Evolutionary conservation across 1,140 invertebrate species (phyloP), one percentile per base, ranked within the genome.

Genomic region (Andrena cerasifolii): DNA sequence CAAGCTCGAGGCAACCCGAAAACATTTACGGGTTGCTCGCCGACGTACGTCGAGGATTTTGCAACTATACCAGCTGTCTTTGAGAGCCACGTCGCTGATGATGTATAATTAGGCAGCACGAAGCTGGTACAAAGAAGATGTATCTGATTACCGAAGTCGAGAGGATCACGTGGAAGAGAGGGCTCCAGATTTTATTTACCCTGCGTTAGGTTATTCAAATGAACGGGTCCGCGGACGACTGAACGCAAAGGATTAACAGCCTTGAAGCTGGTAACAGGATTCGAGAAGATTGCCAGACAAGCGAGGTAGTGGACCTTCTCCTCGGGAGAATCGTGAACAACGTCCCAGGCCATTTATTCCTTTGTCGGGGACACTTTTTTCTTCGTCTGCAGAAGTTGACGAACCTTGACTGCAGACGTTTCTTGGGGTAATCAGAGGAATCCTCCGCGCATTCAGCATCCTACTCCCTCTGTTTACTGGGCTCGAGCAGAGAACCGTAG

Each of bases 181-280:
- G 7, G 21, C 12, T 16, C 31, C 16, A 40, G n/a, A 36, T 53
- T 24, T 14, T 24, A 47, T 28, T 18, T 47, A 12, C 2, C 0
- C 14, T 21, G 16, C 5, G n/a, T 33, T 18, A 61, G 76, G 74
- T 79, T 82, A 82, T 79, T 82, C 75, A 68, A 79, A 82, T 67
- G 36, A 63, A 68, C 62, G 56, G 62, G 26, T 58, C 45, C 54
- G 36, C 68, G 43, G 49, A 36, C 40, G 59, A 70, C 40, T 49
- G 14, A 24, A 73, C 66, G 40, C 49, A 58, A 68, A 56, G 53
- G 62, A 78, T 56, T 58, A 73, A 71, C 43, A 14, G 24, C 45
- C 59, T 76, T 47, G 72, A 74, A 40, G 62, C 31, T 21, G 8
- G 26, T 36, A 40, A 65, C 49, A 49, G 40, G 36, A 65, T 21